These are phyloP conservation scores for Zingel zingel DNA, from an alignment of 2,113 vertebrate genomes.

Conservation along the genomic window DNA sequence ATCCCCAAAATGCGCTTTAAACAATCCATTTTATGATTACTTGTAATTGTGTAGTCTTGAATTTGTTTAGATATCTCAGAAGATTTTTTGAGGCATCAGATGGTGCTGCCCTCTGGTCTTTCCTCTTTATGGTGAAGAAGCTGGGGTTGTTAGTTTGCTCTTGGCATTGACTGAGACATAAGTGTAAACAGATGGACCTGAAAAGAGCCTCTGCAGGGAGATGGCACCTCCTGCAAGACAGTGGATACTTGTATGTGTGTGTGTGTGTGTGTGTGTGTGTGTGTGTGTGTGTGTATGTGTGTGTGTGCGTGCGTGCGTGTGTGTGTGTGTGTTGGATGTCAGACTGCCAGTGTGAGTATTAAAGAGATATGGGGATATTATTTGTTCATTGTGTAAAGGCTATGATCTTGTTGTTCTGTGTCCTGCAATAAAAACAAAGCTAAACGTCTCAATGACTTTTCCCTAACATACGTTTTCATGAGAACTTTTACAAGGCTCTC, in stretches of 20 bases:
- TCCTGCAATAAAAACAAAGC: conserved; percentile 74
- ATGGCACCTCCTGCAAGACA: conserved; percentile 36
- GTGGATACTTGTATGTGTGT: not conserved
- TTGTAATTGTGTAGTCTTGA: conserved; percentile 8
- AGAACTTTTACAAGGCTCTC: conserved; percentile 56
- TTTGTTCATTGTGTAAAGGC: conserved; percentile 43
- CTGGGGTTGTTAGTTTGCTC: conserved; percentile 51
- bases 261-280: conserved; percentile 3
- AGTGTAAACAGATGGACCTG: conserved; percentile 58
- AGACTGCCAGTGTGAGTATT: conserved; percentile 35
- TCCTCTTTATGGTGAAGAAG: conserved; percentile 34
- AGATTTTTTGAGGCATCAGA: conserved; percentile 20
- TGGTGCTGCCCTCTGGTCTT: conserved; percentile 4
- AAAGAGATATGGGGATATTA: not conserved
- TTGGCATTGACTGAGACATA: conserved; percentile 37
- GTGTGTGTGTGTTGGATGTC: conserved; percentile 27
- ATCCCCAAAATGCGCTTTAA: conserved; percentile 30
- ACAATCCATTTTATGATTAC: conserved; percentile 11
- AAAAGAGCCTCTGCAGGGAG: conserved; percentile 44
- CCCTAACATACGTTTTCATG: conserved; percentile 14
- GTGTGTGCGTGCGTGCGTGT: conserved; percentile 2
- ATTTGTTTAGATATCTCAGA: conserved; percentile 48
- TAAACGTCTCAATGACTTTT: conserved; percentile 52
- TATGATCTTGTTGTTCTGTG: conserved; percentile 53
- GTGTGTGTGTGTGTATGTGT: not conserved